phyloP scores from a whole-genome alignment of 37 sponge, comb jelly and placozoan species.

The Beroe forskalii region DNA sequence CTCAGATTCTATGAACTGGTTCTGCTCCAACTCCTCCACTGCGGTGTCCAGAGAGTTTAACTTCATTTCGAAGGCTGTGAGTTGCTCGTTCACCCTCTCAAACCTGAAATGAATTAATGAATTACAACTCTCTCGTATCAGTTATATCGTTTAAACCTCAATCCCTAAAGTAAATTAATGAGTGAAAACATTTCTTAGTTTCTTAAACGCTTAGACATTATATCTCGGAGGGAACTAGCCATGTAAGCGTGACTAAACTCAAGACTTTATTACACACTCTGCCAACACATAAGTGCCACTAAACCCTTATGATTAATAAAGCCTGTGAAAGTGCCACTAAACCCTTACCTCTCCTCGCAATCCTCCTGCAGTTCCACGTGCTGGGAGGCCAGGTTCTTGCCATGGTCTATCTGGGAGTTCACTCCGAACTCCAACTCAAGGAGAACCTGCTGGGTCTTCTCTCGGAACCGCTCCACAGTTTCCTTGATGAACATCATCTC shows the following conservation, averaged over 20 bases:
- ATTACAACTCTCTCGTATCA: no score
- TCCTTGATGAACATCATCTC: slow-evolving; percentile 10
- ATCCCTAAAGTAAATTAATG: no score
- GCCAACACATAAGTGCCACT: no score
- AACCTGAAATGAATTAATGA: no score
- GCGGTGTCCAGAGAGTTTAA: not conserved
- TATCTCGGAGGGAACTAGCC: no score
- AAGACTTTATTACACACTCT: no score
- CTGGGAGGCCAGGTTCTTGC: not conserved
- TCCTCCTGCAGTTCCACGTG: not conserved
- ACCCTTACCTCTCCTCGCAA: not conserved
- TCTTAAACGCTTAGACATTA: no score
- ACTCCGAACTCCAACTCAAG: slow-evolving; percentile 6
- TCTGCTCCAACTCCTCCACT: slow-evolving; percentile 22
- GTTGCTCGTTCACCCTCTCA: not conserved
- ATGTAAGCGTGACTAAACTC: no score
- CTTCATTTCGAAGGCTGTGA: slow-evolving; percentile 6
- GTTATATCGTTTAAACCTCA: no score
- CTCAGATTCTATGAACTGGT: not conserved
- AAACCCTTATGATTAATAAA: no score
- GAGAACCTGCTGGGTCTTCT: not conserved
- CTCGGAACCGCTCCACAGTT: not conserved
- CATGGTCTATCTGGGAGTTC: not conserved
- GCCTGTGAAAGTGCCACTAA: no score
- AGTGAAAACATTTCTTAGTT: no score